Base-by-base conservation (phyloP, 2,113 vertebrate genomes). In the Heterocephalus glaber region DNA sequence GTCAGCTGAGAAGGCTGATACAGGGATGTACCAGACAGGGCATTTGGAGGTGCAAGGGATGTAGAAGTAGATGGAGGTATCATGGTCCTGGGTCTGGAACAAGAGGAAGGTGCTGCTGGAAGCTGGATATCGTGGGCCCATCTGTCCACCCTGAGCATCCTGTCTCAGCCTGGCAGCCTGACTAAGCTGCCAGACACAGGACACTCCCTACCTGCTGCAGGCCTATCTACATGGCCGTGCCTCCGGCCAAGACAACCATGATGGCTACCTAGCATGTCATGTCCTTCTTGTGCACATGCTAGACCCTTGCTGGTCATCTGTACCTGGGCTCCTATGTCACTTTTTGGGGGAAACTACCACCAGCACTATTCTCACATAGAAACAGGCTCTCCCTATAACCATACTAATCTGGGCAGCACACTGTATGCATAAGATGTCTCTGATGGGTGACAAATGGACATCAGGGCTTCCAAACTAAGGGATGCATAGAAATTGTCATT, bases 161-260 rank as follows among this genome's bases (percentile, higher is more conserved):
- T 20, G 7, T 47, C 56, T 74, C 0, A 0, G 74, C 7, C 20
- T 33, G 52, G 66, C 38, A 30, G 41, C 30, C n/a, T n/a, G n/a
- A n/a, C 24, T 20, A 44, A 9, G 49, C 28, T 49, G 47, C 22
- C 66, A 58, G 35, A 63, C 17, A 76, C 20, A 38, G n/a, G 22
- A 33, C 30, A 26, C 30, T 22, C 22, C 16, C 60, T 7, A 2
- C 0, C 6, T 28, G 6, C 44, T 68, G 61, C 65, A 81, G 10
- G 33, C 28, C 0, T 33, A 28, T 79, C 58, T 33, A 41, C 0
- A 20, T 0, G 3, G 10, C 47, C 4, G 0, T 30, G 7, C 41
- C 19, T 66, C 41, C 26, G 38, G 58, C 58, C 65, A 86, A 41
- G 14, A 35, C 0, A 4, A 60, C 22, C 63, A 5, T 0, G 17